phyloP scores from a whole-genome alignment of 2,797 vertebrate genomes.

The Macrochelys suwanniensis region DNA sequence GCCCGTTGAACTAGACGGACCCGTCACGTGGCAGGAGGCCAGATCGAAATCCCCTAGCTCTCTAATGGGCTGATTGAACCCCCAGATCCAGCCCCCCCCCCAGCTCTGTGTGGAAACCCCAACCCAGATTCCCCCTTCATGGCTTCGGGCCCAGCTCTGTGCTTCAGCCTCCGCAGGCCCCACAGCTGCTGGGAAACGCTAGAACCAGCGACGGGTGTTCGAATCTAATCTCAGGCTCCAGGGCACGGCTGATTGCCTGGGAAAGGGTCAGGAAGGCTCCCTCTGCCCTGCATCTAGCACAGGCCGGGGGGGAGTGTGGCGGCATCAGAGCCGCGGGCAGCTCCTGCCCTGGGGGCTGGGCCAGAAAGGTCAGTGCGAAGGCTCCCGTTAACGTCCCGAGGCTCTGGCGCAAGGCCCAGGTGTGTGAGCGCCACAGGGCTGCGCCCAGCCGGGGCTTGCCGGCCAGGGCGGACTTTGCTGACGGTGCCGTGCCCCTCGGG shows the following conservation, averaged over 20 bases:
- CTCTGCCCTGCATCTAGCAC: not conserved
- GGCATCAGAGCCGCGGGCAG: not conserved
- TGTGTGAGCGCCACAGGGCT: too few relatives aligned
- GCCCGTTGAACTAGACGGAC: not conserved
- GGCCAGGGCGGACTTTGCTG: not conserved
- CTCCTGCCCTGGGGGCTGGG: not conserved
- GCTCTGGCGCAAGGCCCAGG: too few relatives aligned
- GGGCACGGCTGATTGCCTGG: not conserved
- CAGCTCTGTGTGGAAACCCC: not conserved
- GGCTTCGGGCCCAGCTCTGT: too few relatives aligned
- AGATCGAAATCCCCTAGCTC: not conserved
- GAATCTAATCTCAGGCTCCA: not conserved
- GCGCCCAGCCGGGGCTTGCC: not conserved
- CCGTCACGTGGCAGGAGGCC: not conserved
- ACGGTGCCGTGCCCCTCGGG: not conserved
- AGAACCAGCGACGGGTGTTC: not conserved
- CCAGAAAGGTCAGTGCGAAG: too few relatives aligned
- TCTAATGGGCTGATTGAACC: not conserved
- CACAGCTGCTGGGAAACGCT: not conserved
- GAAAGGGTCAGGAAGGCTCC: not conserved
- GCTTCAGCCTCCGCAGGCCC: not conserved
- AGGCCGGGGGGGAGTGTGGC: not conserved
- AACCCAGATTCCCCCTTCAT: too few relatives aligned
- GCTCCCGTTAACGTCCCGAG: too few relatives aligned
- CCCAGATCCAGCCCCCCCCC: not conserved